These are phyloP conservation scores for Mystacides longicornis DNA, from an alignment of 2,888 invertebrate species.

Conservation along the genomic window DNA sequence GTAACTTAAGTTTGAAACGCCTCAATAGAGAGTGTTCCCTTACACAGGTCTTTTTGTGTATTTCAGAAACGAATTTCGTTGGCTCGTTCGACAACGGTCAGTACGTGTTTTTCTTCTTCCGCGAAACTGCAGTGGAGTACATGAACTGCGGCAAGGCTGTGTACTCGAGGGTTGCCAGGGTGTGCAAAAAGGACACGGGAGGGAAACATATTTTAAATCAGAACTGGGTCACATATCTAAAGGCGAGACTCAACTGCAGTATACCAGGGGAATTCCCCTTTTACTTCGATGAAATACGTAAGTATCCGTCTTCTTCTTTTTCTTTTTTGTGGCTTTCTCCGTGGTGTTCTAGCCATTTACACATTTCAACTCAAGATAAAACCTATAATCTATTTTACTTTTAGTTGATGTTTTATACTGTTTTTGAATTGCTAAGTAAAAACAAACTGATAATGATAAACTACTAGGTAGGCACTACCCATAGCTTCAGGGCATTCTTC, in stretches of 20 bases:
- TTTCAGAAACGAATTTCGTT: conserved; percentile 64
- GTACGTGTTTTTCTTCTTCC: conserved; percentile 64
- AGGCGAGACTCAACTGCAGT: conserved; percentile 62
- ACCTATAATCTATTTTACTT: too few relatives aligned
- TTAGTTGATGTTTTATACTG: too few relatives aligned
- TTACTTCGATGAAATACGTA: conserved; percentile 68
- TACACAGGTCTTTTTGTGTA: conserved; percentile 29
- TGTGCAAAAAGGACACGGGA: conserved; percentile 64
- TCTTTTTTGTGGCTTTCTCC: too few relatives aligned
- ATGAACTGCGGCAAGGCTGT: conserved; percentile 63
- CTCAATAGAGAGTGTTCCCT: too few relatives aligned
- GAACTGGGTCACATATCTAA: conserved; percentile 62
- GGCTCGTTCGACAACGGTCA: conserved; percentile 62
- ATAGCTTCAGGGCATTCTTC: too few relatives aligned
- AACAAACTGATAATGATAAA: too few relatives aligned
- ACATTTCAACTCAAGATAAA: too few relatives aligned
- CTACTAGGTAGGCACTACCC: too few relatives aligned
- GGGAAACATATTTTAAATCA: conserved; percentile 58
- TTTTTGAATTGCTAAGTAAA: too few relatives aligned
- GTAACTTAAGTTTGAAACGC: too few relatives aligned
- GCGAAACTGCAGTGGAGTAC: conserved; percentile 62
- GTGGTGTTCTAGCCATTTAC: too few relatives aligned
- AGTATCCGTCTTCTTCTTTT: conserved; percentile 35
- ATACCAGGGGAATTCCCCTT: conserved; percentile 68
- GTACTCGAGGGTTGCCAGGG: conserved; percentile 64